Percentiles rank a stretch among this genome's conserved stretches.
phyloP scores from a whole-genome alignment of 37 sponge, comb jelly and placozoan genomes.

The Haliclona indistincta region DNA sequence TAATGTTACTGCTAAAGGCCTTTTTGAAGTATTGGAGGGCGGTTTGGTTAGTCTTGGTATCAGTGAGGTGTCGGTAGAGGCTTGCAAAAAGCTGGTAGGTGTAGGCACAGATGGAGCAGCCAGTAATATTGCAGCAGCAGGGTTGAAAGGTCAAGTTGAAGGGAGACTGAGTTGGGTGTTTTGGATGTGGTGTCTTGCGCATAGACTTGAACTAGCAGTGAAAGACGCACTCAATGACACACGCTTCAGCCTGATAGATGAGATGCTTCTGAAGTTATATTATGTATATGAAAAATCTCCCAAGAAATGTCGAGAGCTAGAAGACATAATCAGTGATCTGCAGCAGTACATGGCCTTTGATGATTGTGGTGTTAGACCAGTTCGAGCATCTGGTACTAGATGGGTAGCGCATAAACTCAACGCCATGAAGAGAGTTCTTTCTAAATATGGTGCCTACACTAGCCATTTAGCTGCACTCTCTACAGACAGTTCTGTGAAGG shows the following conservation, averaged over 20 bases:
- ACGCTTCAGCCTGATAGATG: constrained; percentile 61
- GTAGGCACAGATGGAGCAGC: constrained; percentile 72
- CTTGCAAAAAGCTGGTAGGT: constrained; percentile 56
- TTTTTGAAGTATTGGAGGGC: constrained; percentile 22
- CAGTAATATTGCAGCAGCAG: constrained; percentile 38
- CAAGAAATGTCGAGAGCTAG: constrained; percentile 62
- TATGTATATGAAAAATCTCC: constrained; percentile 67
- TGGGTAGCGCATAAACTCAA: constrained; percentile 31
- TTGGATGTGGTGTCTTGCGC: constrained; percentile 86
- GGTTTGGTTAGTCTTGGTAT: constrained; percentile 45
- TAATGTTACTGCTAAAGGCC: constrained; percentile 33
- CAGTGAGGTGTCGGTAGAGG: constrained; percentile 14
- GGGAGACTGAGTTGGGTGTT: constrained; percentile 56
- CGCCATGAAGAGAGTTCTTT: constrained; percentile 48
- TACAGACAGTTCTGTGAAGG: constrained; percentile 43
- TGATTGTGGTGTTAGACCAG: constrained; percentile 18
- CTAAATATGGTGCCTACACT: constrained; percentile 68
- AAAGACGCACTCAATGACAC: constrained; percentile 68
- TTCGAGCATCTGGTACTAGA: constrained; percentile 15
- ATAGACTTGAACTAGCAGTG: constrained; percentile 55
- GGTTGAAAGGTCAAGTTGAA: constrained; percentile 70
- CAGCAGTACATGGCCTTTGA: constrained; percentile 47
- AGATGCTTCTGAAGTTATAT: constrained; percentile 57
- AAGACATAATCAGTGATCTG: constrained; percentile 55
- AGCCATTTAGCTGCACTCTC: constrained; percentile 45